Base-by-base conservation (phyloP, 2,888 invertebrate species). In the Lasioglossum marginatum region DNA sequence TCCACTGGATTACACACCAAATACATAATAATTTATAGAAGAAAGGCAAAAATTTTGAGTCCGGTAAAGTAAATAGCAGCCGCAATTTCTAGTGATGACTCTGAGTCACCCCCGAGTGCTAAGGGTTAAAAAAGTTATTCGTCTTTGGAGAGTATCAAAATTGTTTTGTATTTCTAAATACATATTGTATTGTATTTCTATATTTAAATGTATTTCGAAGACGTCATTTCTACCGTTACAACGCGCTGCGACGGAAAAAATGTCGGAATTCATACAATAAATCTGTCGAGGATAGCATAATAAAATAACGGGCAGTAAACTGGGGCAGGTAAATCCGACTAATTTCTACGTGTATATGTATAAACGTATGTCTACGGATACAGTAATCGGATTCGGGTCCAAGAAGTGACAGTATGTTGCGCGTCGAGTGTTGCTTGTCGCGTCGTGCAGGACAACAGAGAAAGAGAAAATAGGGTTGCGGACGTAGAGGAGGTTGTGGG, bases 261-360 rank as follows among this genome's bases (percentile, higher is more conserved):
- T 57, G 57, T n/a, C n/a, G 12, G 1, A n/a, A 57, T 57, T n/a
- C 12, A 1, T n/a, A n/a, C n/a, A 57, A 57, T n/a, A n/a, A n/a
- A 57, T 57, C 57, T 57, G 57, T 12, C 57, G n/a, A 57, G 57
- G 57, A 57, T n/a, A 12, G 77, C 52, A 48, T 68, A 82, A 83
- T 86, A 87, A 82, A 88, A 82, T 83, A 86, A 82, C 79, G 72
- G 79, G 76, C 66, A 75, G 48, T 57, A 72, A 45, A 63, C 63
- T 63, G 19, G 63, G 72, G 71, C 76, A 80, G 85, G 81, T 85
- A 82, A 85, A 82, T 82, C 82, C 85, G 63, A 74, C 84, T 91
- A 91, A 91, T 91, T 88, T 88, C 87, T 85, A 88, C 87, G 89
- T 90, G 90, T n/a, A 4, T 4, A 12, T 57, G n/a, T 52, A 52